Conservation (phyloP, 2,888 invertebrate species). For the Steinernema scapterisci region DNA sequence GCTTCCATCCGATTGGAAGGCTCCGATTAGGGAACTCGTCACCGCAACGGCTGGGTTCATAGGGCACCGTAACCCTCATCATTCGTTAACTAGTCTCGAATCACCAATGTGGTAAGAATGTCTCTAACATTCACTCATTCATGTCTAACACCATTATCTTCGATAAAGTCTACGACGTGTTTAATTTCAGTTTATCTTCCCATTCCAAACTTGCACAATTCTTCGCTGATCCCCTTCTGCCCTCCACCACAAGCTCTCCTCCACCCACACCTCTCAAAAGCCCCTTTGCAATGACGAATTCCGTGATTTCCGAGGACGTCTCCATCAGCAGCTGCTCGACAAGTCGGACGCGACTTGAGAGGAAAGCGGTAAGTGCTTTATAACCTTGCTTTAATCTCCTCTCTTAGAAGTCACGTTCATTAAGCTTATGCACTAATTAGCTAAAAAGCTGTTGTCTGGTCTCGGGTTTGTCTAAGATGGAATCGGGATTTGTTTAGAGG, state of each 20-base stretch:
- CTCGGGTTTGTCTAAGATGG: too few relatives aligned
- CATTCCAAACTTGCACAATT: neutral
- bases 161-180: too few relatives aligned
- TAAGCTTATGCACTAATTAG: too few relatives aligned
- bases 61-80: neutral
- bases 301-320: neutral
- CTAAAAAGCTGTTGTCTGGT: too few relatives aligned
- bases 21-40: neutral
- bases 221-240: constrained; percentile 11
- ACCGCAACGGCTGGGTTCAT: constrained; percentile 8
- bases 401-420: too few relatives aligned
- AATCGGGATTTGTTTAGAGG: too few relatives aligned
- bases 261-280: constrained; percentile 1
- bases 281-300: constrained; percentile 3
- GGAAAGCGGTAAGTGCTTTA: neutral
- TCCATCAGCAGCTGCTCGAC: constrained; percentile 13
- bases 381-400: neutral
- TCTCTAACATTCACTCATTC: neutral
- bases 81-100: neutral
- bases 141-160: too few relatives aligned
- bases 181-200: neutral
- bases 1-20: constrained; percentile 12
- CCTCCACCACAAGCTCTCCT: constrained; percentile 3
- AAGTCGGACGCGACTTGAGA: neutral
- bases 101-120: constrained; percentile 4